phyloP scores from a whole-genome alignment of 2,113 vertebrate genomes.

The Pavo muticus region DNA sequence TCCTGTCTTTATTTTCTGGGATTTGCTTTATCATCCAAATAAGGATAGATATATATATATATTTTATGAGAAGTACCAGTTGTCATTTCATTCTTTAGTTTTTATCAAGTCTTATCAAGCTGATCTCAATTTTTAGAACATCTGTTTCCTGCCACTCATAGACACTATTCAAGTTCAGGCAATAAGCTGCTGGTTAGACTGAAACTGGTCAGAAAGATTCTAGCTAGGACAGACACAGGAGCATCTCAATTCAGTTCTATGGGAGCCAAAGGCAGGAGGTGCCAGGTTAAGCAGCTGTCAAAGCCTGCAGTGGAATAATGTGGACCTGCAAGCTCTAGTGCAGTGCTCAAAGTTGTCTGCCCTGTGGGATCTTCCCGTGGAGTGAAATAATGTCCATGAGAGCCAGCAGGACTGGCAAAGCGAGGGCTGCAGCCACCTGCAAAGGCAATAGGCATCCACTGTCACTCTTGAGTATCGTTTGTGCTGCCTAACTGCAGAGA shows the following conservation, averaged over 20 bases:
- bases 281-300: not conserved
- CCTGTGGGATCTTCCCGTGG: not conserved
- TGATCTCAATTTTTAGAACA: not conserved
- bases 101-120: not conserved
- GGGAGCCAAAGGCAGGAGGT: not conserved
- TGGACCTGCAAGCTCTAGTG: not conserved
- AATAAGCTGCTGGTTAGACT: not conserved
- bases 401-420: not conserved
- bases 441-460: not conserved
- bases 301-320: not conserved
- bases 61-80: not conserved
- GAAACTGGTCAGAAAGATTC: not conserved
- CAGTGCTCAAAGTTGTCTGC: not conserved
- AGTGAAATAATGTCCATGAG: not conserved
- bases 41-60: not conserved
- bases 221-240: not conserved
- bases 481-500: not conserved
- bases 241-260: not conserved
- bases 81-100: not conserved
- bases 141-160: conserved; percentile 1
- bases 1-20: not conserved
- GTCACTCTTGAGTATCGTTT: not conserved
- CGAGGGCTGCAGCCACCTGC: not conserved
- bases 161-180: not conserved
- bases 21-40: not conserved